Evolutionary conservation across 2,888 invertebrate genomes (phyloP).

Genomic region (Tetanocera ferruginea): DNA sequence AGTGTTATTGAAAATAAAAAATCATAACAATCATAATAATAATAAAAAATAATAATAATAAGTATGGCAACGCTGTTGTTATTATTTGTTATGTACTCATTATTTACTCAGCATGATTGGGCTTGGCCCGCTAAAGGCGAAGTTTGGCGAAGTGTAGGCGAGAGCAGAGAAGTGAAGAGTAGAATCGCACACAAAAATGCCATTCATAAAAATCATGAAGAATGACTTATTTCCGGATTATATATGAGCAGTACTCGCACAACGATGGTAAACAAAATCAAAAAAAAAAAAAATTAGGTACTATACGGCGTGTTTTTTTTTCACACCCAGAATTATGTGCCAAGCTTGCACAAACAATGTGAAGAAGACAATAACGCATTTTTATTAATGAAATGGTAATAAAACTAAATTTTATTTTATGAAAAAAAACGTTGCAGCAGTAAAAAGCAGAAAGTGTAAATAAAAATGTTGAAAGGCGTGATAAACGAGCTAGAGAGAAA

Average conservation of each 20-base stretch:
- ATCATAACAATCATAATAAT: not conserved
- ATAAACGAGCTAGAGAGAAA: too few relatives aligned
- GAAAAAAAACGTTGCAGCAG: too few relatives aligned
- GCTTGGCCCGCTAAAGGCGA: not conserved
- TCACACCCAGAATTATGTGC: too few relatives aligned
- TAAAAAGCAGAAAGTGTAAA: too few relatives aligned
- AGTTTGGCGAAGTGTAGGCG: not conserved
- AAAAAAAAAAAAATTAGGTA: too few relatives aligned
- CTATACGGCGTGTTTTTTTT: too few relatives aligned
- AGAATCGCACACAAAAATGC: not conserved
- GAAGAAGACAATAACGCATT: too few relatives aligned
- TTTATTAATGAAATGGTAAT: too few relatives aligned
- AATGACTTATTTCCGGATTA: constrained; percentile 45
- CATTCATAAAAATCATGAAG: constrained; percentile 33
- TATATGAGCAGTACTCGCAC: not conserved
- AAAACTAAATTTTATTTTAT: too few relatives aligned
- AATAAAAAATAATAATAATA: not conserved
- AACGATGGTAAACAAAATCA: too few relatives aligned
- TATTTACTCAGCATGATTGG: not conserved
- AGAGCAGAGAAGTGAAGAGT: not conserved
- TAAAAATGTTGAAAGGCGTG: too few relatives aligned
- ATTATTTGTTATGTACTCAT: not conserved
- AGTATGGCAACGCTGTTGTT: not conserved
- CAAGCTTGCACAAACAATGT: too few relatives aligned
- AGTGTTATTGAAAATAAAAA: not conserved